These are phyloP conservation scores for Amniataba percoides DNA, from an alignment of 2,797 vertebrate genomes.

Conservation along the genomic window DNA sequence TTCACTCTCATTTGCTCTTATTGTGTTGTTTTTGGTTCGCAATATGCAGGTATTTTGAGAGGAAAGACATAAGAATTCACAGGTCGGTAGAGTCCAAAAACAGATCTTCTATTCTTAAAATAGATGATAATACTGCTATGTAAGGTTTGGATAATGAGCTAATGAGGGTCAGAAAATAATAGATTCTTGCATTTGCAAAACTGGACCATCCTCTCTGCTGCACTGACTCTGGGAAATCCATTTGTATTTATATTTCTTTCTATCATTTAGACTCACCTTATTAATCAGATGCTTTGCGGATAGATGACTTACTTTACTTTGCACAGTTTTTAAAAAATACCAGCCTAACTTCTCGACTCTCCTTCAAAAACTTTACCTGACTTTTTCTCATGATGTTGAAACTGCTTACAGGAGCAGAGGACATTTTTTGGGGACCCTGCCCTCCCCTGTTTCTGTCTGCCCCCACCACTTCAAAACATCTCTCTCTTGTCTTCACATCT, in stretches of 20 bases:
- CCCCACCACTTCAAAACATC: slow-evolving; percentile 27
- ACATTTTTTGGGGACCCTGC: slow-evolving; percentile 10
- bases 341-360: neutral
- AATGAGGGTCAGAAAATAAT: neutral
- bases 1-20: neutral
- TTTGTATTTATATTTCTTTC: neutral
- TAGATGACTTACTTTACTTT: neutral
- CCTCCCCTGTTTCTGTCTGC: slow-evolving; percentile 12
- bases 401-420: neutral
- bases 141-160: no score
- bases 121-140: no score
- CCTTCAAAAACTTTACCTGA: neutral
- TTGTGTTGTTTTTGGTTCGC: neutral
- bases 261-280: neutral
- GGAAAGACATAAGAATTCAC: no score
- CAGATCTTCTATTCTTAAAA: no score
- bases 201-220: neutral
- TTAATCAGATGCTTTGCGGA: neutral
- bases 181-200: neutral
- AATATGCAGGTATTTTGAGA: neutral
- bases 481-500: slow-evolving; percentile 47
- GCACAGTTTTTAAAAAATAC: neutral
- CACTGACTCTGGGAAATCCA: neutral
- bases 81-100: no score
- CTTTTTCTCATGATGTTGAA: neutral